phyloP scores from a whole-genome alignment of 2,113 vertebrate genomes.

The Castor canadensis region DNA sequence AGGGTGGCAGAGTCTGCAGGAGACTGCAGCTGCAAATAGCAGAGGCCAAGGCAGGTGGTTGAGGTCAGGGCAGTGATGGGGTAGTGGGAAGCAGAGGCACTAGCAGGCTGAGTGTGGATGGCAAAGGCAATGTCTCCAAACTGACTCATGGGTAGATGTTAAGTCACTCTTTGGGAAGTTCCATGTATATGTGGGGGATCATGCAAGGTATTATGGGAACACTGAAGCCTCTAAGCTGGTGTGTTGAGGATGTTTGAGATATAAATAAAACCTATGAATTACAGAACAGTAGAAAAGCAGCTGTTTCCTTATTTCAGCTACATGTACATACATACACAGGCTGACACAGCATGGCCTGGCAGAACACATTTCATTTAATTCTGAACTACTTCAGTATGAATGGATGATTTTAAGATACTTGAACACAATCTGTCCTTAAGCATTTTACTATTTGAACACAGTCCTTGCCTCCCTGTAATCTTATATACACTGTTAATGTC shows the following conservation, averaged over 20 bases:
- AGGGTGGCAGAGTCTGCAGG: not conserved
- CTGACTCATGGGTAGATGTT: not conserved
- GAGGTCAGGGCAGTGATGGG: not conserved
- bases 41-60: not conserved
- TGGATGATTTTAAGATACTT: conserved; percentile 22
- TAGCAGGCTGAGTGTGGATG: not conserved
- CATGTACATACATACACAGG: fast-evolving
- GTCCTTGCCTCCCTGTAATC: conserved; percentile 17
- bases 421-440: conserved; percentile 46
- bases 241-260: not conserved
- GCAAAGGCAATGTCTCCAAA: not conserved
- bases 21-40: not conserved
- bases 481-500: conserved; percentile 50
- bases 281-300: not conserved
- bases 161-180: not conserved
- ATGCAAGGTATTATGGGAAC: not conserved
- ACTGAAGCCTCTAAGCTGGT: not conserved
- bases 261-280: not conserved
- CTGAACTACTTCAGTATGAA: conserved; percentile 34
- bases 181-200: no score
- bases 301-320: not conserved
- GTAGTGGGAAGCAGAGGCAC: not conserved
- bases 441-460: conserved; percentile 49
- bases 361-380: conserved; percentile 31
- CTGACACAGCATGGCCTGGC: not conserved